phyloP scores from a whole-genome alignment of 2,113 vertebrate species.

The Columba janthina region DNA sequence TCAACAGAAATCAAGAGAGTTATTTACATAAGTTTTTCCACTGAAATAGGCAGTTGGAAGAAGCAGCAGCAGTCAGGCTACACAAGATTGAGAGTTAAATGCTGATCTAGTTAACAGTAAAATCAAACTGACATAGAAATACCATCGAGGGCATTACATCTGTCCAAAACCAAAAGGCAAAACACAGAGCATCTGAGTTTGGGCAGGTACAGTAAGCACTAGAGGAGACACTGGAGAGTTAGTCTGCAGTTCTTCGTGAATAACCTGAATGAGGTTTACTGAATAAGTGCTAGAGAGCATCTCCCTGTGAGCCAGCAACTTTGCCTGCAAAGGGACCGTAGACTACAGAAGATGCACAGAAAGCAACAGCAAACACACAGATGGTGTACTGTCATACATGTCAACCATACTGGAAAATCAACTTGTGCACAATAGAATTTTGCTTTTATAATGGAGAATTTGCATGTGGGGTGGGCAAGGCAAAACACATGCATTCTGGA shows the following conservation, averaged over 20 bases:
- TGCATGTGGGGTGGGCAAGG: accelerated
- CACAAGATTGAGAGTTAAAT: background rate
- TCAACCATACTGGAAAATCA: background rate
- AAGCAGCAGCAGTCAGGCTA: background rate
- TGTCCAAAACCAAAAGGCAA: background rate
- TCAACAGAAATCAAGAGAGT: background rate
- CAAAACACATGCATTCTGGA: background rate
- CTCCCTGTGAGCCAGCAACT: background rate
- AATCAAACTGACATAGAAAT: background rate
- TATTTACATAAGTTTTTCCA: background rate
- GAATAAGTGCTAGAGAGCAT: background rate
- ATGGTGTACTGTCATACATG: background rate
- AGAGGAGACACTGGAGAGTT: background rate
- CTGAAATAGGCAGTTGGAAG: background rate
- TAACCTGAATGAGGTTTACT: background rate
- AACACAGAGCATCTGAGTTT: background rate
- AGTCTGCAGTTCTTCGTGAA: background rate
- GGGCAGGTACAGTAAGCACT: background rate
- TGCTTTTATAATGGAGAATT: background rate
- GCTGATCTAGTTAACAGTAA: background rate
- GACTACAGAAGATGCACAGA: background rate
- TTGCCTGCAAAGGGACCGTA: background rate
- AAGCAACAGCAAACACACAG: background rate
- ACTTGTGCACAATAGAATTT: background rate
- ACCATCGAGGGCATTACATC: background rate